A percentile compares a stretch with the other conserved stretches of the same genome.
Conservation (phyloP, 2,113 vertebrate genomes). For the Gobiocypris rarus region DNA sequence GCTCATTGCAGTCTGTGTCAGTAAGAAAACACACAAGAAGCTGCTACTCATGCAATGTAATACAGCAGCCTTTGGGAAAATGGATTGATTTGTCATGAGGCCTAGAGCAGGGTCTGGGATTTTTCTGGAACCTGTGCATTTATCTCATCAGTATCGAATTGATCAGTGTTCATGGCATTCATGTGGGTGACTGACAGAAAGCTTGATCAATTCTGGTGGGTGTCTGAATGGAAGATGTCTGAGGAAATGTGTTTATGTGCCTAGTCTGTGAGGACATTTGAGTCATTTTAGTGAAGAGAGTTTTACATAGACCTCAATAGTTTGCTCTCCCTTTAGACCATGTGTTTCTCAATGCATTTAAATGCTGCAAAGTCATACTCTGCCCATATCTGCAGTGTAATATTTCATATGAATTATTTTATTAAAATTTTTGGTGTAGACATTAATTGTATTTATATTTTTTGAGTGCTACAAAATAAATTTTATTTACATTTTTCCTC, state of each 20-base stretch:
- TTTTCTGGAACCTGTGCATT: slow-evolving; percentile 35
- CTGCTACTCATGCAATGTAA: slow-evolving; percentile 13
- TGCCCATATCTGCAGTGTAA: neutral
- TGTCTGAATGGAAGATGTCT: slow-evolving; percentile 3
- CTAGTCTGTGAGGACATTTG: neutral
- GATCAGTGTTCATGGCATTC: slow-evolving; percentile 29
- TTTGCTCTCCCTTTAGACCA: neutral
- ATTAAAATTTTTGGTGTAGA: too few species aligned
- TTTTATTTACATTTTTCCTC: too few species aligned
- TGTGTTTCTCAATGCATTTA: neutral
- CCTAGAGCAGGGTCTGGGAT: neutral
- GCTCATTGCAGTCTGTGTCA: slow-evolving; percentile 17
- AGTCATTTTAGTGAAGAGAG: neutral
- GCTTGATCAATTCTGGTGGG: slow-evolving; percentile 20
- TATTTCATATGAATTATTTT: neutral
- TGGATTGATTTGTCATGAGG: slow-evolving; percentile 41
- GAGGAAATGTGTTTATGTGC: neutral
- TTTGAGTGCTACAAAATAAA: too few species aligned
- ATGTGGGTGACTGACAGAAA: neutral
- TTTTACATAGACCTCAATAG: neutral
- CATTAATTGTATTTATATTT: too few species aligned
- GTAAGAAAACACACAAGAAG: neutral
- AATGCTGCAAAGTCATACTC: neutral
- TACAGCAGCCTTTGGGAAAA: slow-evolving; percentile 6
- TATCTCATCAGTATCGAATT: slow-evolving; percentile 45